Evolutionary conservation across 2,113 vertebrate genomes (phyloP).

Genomic region (Orycteropus afer): DNA sequence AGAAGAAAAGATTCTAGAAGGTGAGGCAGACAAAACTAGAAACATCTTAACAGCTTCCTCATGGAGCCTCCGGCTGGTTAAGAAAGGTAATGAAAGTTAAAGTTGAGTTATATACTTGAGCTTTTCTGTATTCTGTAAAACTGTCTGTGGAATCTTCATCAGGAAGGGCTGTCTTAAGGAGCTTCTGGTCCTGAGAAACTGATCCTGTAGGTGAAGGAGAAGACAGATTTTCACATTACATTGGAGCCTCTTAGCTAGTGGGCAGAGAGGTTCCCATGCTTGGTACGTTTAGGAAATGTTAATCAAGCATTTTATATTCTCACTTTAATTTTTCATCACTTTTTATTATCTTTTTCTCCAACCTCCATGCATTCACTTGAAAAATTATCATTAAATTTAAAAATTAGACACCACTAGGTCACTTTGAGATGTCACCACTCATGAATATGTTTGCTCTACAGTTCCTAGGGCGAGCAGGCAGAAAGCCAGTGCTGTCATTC

Average conservation of each 20-base stretch:
- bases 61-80: background rate
- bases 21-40: background rate
- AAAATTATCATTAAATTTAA: slow-evolving; percentile 48
- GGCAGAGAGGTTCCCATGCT: slow-evolving; percentile 3
- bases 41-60: background rate
- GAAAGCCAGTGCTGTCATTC: background rate
- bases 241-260: background rate
- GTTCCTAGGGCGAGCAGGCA: background rate
- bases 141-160: background rate
- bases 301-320: slow-evolving; percentile 1
- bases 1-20: background rate
- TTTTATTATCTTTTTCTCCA: slow-evolving; percentile 50
- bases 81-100: background rate
- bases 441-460: background rate
- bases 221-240: background rate
- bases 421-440: slow-evolving; percentile 16
- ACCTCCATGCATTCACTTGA: slow-evolving; percentile 25
- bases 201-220: background rate
- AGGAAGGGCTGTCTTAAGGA: background rate
- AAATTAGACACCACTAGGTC: slow-evolving; percentile 41
- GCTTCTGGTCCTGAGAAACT: background rate
- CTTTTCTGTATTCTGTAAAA: background rate
- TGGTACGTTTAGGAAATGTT: background rate
- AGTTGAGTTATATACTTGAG: background rate
- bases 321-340: slow-evolving; percentile 35